Evolutionary conservation across 2,797 vertebrate species (phyloP), one percentile per base, ranked within the genome.

Genomic region (Hozukius guyotensis): DNA sequence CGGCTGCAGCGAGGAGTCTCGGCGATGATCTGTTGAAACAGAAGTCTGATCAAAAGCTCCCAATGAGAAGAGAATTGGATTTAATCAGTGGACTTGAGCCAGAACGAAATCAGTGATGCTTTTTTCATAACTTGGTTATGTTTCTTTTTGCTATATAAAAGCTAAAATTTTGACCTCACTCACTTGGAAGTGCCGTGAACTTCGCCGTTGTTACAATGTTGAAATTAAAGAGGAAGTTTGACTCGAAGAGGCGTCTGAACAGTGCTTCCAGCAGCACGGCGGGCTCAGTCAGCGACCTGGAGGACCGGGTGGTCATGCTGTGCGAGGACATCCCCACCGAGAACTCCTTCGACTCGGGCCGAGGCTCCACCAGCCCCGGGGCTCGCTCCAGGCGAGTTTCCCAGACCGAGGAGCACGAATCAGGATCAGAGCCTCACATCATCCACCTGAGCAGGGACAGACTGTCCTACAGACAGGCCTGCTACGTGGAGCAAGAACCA

Each of bases 241-340:
- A 10, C 49, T 80, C 55, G 0, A 79, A 82, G 76, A 82, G 24
- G 34, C 76, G 46, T 0, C 81, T 83, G 56, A 69, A 88, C 80
- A 94, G 92, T 7, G 67, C 88, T 2, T 93, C 42, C 46, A 91
- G 91, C 85, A 92, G 93, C 66, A 67, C 42, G 0, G 82, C 70
- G 0, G 86, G 93, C 67, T 94, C 93, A 0, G 65, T 70, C 86
- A 93, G 91, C 2, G 95, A 96, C 84, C 82, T 88, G 63, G 86
- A 93, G 62, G 92, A 95, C 36, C 82, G 92, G 12, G 94, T 97
- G 62, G 84, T 96, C 85, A 95, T 97, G 96, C 32, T 93, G 3
- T 95, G 95, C 1, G 94, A 96, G 49, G 94, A 95, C 6, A 1
- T 95, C 5, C 91, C 92, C 1, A 68, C 27, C 0, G 90, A 87